Evolutionary conservation across 2,113 vertebrate genomes (phyloP).

Genomic region (Larimichthys polyactis): DNA sequence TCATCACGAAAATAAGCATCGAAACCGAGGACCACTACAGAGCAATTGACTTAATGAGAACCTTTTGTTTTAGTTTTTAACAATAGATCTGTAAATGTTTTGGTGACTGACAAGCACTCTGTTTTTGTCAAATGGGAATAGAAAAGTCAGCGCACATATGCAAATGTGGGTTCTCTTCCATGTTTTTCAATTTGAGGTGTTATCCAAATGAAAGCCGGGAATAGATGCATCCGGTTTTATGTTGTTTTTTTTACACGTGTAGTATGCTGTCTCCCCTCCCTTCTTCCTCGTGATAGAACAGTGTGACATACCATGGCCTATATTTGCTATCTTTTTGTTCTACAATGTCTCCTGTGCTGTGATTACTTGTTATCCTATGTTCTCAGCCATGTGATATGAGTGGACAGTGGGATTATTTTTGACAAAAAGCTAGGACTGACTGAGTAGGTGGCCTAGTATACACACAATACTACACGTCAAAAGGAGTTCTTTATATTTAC

Average conservation of each 20-base stretch:
- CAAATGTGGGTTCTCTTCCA: conserved; percentile 12
- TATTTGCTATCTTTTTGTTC: conserved; percentile 20
- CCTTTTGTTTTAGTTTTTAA: conserved; percentile 38
- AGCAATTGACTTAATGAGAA: conserved; percentile 52
- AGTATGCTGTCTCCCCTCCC: background rate
- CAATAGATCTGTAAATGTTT: conserved; percentile 14
- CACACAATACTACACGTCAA: background rate
- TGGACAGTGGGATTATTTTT: conserved; percentile 7
- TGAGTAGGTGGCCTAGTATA: background rate
- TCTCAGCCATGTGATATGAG: conserved; percentile 44
- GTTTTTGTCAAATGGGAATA: conserved; percentile 27
- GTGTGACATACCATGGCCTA: conserved; percentile 16
- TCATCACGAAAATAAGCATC: conserved; percentile 59
- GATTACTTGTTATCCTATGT: conserved; percentile 28
- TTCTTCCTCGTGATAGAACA: background rate
- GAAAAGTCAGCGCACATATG: conserved; percentile 22
- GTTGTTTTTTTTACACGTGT: background rate
- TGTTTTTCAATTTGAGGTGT: background rate
- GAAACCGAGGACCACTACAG: conserved; percentile 39
- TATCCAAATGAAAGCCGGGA: conserved; percentile 11
- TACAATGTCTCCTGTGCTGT: background rate
- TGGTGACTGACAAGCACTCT: conserved; percentile 17
- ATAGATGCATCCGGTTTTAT: conserved; percentile 4
- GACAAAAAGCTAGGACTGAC: conserved; percentile 4
- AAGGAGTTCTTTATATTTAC: background rate